Conservation (phyloP, 2,888 invertebrate genomes). For the Cephus rjabovi region DNA sequence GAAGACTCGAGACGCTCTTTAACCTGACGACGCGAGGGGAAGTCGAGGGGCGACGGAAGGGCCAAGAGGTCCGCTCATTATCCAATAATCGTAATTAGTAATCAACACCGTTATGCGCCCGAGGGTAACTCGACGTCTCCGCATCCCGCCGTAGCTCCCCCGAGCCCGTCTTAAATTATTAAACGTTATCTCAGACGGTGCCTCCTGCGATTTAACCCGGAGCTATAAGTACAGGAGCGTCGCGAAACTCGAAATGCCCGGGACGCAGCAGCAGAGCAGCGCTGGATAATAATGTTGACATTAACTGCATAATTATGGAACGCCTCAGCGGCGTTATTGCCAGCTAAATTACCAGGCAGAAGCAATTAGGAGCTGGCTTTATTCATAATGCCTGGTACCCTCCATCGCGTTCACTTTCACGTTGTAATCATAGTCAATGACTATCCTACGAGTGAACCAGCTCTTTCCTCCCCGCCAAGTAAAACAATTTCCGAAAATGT, state of each 20-base stretch:
- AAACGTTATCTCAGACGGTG: background rate
- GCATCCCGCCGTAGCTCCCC: conserved; percentile 17
- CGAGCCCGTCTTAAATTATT: conserved; percentile 10
- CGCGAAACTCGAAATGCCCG: conserved; percentile 18
- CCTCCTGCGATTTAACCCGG: background rate
- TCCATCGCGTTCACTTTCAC: conserved; percentile 14
- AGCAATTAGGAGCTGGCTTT: conserved; percentile 56
- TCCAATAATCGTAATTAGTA: conserved; percentile 56
- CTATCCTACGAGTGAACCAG: background rate
- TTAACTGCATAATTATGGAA: conserved; percentile 63
- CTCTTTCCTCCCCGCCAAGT: background rate
- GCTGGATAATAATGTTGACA: conserved; percentile 60
- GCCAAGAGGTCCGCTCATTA: conserved; percentile 35
- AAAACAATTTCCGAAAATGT: background rate
- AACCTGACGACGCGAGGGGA: conserved; percentile 14
- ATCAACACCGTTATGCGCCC: conserved; percentile 49
- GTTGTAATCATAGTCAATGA: background rate
- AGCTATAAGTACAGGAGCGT: conserved; percentile 17
- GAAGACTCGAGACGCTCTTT: conserved; percentile 14
- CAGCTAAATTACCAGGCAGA: conserved; percentile 56
- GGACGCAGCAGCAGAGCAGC: conserved; percentile 6
- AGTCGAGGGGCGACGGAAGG: background rate
- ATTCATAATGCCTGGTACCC: conserved; percentile 50
- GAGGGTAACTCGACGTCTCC: conserved; percentile 24
- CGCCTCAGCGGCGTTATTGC: conserved; percentile 57